Percentiles rank a stretch among this genome's conserved stretches.
Conservation (phyloP, 2,113 vertebrate species). For the Chamaea fasciata region DNA sequence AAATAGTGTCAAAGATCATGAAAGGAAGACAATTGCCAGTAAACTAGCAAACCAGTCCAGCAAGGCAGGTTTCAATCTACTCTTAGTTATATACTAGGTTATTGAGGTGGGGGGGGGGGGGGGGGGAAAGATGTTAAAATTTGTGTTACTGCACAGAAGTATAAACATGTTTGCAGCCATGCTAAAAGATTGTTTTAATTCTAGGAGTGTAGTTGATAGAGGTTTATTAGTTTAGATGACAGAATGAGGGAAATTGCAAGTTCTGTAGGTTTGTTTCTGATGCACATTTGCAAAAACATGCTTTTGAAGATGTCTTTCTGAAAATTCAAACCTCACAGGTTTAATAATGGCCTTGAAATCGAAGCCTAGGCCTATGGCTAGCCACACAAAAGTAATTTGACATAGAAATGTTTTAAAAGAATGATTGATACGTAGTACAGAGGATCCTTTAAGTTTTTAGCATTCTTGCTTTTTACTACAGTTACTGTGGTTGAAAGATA, state of each 20-base stretch:
- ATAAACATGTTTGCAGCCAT: not conserved
- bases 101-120: not conserved
- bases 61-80: not conserved
- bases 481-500: not conserved
- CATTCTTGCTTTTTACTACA: not conserved
- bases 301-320: not conserved
- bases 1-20: not conserved
- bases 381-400: not conserved
- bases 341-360: not conserved
- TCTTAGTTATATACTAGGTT: not conserved
- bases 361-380: not conserved
- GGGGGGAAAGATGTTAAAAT: not conserved
- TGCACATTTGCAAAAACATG: not conserved
- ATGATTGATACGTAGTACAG: not conserved
- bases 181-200: not conserved
- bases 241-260: not conserved
- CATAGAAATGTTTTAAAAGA: not conserved
- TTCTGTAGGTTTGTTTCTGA: not conserved
- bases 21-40: not conserved
- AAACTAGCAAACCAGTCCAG: not conserved
- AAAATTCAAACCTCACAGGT: not conserved
- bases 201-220: not conserved
- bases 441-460: not conserved
- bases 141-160: not conserved
- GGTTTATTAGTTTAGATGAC: not conserved